A percentile compares a stretch with the other conserved stretches of the same genome.
phyloP scores from a whole-genome alignment of 2,113 vertebrate genomes.

The Chloroceryle aenea region DNA sequence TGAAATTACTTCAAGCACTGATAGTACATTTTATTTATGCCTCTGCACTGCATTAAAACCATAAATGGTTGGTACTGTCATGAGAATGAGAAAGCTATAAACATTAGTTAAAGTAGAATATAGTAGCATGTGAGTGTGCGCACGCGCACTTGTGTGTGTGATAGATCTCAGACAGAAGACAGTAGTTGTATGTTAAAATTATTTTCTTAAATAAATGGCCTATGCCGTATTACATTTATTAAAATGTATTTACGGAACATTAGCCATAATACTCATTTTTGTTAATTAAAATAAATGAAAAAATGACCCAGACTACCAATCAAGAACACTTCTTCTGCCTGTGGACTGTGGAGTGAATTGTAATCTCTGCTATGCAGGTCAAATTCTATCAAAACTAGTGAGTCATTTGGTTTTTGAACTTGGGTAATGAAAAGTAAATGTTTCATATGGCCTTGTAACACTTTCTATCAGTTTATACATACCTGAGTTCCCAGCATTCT shows the following conservation, averaged over 20 bases:
- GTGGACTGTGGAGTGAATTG: background rate
- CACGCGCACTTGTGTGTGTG: accelerated
- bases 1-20: conserved; percentile 25
- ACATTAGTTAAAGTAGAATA: background rate
- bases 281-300: conserved; percentile 18
- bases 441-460: background rate
- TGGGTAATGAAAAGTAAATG: background rate
- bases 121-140: accelerated
- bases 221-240: background rate
- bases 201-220: background rate
- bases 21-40: conserved; percentile 4
- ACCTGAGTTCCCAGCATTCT: background rate
- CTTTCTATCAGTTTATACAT: background rate
- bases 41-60: background rate
- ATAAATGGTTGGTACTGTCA: background rate
- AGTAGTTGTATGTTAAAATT: background rate
- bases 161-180: background rate
- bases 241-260: conserved; percentile 37
- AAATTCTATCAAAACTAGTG: background rate
- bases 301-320: background rate
- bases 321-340: background rate
- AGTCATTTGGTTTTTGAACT: background rate
- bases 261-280: background rate
- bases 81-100: conserved; percentile 4
- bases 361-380: background rate